Base-by-base conservation (phyloP, 2,888 invertebrate genomes). In the Mechanitis messenoides region DNA sequence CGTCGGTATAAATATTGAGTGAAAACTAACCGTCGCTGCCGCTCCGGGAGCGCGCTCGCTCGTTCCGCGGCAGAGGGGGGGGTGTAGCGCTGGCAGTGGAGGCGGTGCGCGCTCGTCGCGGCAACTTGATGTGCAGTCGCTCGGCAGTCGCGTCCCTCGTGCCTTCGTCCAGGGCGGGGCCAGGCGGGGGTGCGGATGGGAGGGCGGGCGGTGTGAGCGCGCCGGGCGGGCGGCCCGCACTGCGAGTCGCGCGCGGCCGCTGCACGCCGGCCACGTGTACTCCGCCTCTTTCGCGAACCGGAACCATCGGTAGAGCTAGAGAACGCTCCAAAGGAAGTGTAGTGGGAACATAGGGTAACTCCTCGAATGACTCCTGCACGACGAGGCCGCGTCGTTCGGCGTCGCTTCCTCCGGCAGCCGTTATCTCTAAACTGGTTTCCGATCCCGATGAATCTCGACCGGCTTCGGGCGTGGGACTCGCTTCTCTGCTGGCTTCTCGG, bases 261-360 rank as follows among this genome's bases (percentile, higher is more conserved):
- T 79, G 76, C 67, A 83, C 88, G 50, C 95, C 75, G 57, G 81
- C 74, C 68, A 80, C 79, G 60, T 71, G 75, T 68, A 80, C 84
- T 61, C 73, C 83, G 72, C 74, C 83, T 68, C 87, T 88, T 71
- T 75, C 92, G 80, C 74, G 81, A 72, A 96, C 93, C 33, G 97
- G 96, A 68, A 96, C 92, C 74, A 97, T 93, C 28, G 96, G 94
- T 69, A 96, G 87, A 35, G 94, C 96, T 66, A 94, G 92, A 20
- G 96, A 94, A 67, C 96, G 93, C 85, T 97, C 97, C 79, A 93
- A 92, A 31, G 97, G 97, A 76, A 97, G 86, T 60, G 96, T 97
- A n/a, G 97, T 96, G 61, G 97, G 96, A 75, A 97, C 93, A 80
- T 96, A 96, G 2, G 97, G 97, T 75, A 97, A 89, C 83, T 96